Percentiles rank a stretch among this genome's conserved stretches.
Conservation (phyloP, 1,140 invertebrate species). For the Lordiphosa mommai region DNA sequence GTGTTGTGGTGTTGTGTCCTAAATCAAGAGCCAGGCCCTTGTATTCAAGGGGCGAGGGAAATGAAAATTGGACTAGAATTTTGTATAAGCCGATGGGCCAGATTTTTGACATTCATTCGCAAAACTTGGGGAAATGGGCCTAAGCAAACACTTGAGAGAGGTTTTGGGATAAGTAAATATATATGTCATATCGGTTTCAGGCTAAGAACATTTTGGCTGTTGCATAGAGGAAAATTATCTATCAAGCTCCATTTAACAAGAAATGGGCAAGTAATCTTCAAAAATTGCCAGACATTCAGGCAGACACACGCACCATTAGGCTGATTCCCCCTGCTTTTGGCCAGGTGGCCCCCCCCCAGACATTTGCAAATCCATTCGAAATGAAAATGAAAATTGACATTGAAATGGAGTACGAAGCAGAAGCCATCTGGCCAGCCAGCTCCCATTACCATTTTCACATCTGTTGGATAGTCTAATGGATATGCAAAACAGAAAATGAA, state of each 20-base stretch:
- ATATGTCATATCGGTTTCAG: too few species aligned
- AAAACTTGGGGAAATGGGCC: too few species aligned
- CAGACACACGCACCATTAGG: constrained; percentile 47
- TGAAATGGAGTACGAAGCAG: constrained; percentile 51
- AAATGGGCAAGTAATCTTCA: constrained; percentile 3
- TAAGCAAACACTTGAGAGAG: too few species aligned
- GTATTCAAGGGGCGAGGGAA: constrained; percentile 20
- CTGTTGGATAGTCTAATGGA: constrained; percentile 43
- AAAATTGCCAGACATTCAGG: constrained; percentile 53
- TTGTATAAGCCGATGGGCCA: too few species aligned
- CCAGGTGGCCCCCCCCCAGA: constrained; percentile 20
- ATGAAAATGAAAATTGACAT: constrained; percentile 67
- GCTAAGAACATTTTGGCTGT: too few species aligned
- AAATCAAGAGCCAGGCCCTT: constrained; percentile 23
- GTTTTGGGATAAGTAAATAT: too few species aligned
- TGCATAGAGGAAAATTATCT: too few species aligned
- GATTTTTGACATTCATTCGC: too few species aligned
- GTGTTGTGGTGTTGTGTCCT: constrained; percentile 43
- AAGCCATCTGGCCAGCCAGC: constrained; percentile 42
- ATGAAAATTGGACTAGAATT: constrained; percentile 4
- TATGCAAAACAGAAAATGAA: constrained; percentile 54
- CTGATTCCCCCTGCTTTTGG: constrained; percentile 8
- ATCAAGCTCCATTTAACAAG: too few species aligned
- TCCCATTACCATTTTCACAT: constrained; percentile 23
- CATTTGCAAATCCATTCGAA: constrained; percentile 38